These are phyloP conservation scores for Dastarcus helophoroides DNA, from an alignment of 2,888 invertebrate genomes.

Conservation along the genomic window DNA sequence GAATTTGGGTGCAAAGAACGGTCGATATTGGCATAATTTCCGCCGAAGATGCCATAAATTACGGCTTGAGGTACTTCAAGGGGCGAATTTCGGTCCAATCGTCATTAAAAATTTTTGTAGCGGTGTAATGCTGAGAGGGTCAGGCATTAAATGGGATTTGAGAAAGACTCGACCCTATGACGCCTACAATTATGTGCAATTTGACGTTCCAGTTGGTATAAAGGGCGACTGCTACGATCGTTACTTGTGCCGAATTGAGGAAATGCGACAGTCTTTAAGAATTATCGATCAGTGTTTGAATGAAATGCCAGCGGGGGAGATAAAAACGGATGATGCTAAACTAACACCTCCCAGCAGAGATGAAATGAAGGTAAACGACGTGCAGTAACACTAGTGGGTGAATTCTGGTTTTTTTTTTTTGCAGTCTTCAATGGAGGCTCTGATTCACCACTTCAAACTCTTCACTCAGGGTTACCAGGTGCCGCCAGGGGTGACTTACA, in stretches of 20 bases:
- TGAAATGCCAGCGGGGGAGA: slow-evolving; percentile 91
- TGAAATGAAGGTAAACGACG: slow-evolving; percentile 62
- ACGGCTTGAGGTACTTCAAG: slow-evolving; percentile 15
- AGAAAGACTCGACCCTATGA: slow-evolving; percentile 68
- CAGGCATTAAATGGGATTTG: slow-evolving; percentile 74
- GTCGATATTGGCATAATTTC: slow-evolving; percentile 60
- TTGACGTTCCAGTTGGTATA: slow-evolving; percentile 65
- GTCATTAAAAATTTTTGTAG: slow-evolving; percentile 59
- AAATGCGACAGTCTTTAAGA: slow-evolving; percentile 60
- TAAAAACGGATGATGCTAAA: slow-evolving; percentile 64
- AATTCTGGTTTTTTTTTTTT: slow-evolving; percentile 18
- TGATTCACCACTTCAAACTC: slow-evolving; percentile 94
- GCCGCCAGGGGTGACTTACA: slow-evolving; percentile 69
- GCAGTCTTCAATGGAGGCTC: slow-evolving; percentile 67
- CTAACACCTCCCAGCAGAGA: slow-evolving; percentile 55
- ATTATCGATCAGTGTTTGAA: slow-evolving; percentile 91
- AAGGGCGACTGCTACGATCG: slow-evolving; percentile 75
- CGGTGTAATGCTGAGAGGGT: slow-evolving; percentile 62
- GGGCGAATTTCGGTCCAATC: no score
- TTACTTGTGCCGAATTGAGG: slow-evolving; percentile 50
- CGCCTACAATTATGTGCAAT: slow-evolving; percentile 60
- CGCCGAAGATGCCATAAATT: slow-evolving; percentile 65
- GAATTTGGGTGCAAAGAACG: slow-evolving; percentile 60
- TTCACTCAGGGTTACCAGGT: slow-evolving; percentile 77
- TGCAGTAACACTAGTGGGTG: slow-evolving; percentile 5